These are phyloP conservation scores for Oryctolagus cuniculus DNA, from an alignment of 2,113 vertebrate genomes.

Conservation along the genomic window DNA sequence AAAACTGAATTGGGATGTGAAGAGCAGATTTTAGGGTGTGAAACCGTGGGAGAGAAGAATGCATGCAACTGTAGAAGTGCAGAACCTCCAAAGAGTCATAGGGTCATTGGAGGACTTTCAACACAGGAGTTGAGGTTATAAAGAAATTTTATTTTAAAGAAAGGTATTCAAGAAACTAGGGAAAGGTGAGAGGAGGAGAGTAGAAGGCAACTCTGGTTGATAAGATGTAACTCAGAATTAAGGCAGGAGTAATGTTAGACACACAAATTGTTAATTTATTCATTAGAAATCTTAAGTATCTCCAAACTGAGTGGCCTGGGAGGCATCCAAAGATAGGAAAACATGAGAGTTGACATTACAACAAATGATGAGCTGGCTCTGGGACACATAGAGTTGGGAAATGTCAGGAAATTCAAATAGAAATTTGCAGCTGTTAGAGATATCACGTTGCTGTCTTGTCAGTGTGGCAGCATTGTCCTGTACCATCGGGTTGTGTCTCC, in stretches of 20 bases:
- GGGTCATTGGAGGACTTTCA: neutral
- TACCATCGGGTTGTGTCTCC: constrained; percentile 49
- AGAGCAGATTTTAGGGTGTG: neutral
- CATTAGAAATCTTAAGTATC: constrained; percentile 2
- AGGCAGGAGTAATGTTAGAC: neutral
- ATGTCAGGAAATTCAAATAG: constrained; percentile 25
- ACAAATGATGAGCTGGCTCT: neutral
- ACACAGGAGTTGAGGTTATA: neutral
- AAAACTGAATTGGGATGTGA: neutral
- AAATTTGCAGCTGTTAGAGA: constrained; percentile 42
- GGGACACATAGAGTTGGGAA: neutral
- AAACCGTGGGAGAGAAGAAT: neutral
- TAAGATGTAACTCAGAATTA: neutral
- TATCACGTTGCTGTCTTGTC: neutral
- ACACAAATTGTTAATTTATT: neutral
- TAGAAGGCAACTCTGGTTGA: neutral
- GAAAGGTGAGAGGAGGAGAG: neutral
- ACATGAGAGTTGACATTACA: neutral
- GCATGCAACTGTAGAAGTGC: rapidly evolving
- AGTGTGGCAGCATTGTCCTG: neutral
- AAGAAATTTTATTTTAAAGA: neutral
- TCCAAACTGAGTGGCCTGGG: neutral
- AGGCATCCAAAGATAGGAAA: neutral
- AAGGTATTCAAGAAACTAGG: neutral
- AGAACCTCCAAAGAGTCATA: neutral